A percentile compares a stretch with the other conserved stretches of the same genome.
Evolutionary conservation across 2,113 vertebrate genomes (phyloP).

Genomic region (Paedocypris sp.): DNA sequence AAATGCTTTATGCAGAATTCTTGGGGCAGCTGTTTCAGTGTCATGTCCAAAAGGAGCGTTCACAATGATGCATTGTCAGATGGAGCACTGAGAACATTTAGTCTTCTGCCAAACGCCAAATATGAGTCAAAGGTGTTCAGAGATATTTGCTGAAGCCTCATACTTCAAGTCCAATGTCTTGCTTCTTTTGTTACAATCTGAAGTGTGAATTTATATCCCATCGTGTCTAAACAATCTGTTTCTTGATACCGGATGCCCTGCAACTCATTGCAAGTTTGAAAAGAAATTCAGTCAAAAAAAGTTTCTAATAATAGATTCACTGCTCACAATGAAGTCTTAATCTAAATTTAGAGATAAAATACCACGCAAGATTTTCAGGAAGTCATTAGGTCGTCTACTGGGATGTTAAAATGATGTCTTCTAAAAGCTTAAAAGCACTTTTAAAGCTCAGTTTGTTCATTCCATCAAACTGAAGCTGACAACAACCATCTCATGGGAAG

Average conservation of each 20-base stretch:
- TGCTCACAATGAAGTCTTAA: background rate
- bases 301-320: constrained; percentile 3
- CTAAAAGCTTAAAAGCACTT: background rate
- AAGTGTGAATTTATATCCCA: too few species aligned
- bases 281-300: background rate
- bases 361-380: background rate
- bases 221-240: background rate
- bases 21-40: background rate
- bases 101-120: background rate
- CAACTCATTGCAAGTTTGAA: background rate
- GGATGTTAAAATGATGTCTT: background rate
- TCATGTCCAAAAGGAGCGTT: background rate
- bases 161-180: background rate
- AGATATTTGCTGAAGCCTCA: background rate
- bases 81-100: background rate
- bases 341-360: constrained; percentile 4
- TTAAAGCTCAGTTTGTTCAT: background rate
- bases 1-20: background rate
- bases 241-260: background rate
- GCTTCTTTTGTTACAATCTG: background rate
- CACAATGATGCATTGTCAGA: background rate
- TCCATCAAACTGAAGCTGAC: background rate
- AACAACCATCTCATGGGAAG: background rate
- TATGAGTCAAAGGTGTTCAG: constrained; percentile 2
- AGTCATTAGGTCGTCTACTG: background rate